Evolutionary conservation across 2,888 invertebrate species (phyloP).

Genomic region (Leucoma salicis): DNA sequence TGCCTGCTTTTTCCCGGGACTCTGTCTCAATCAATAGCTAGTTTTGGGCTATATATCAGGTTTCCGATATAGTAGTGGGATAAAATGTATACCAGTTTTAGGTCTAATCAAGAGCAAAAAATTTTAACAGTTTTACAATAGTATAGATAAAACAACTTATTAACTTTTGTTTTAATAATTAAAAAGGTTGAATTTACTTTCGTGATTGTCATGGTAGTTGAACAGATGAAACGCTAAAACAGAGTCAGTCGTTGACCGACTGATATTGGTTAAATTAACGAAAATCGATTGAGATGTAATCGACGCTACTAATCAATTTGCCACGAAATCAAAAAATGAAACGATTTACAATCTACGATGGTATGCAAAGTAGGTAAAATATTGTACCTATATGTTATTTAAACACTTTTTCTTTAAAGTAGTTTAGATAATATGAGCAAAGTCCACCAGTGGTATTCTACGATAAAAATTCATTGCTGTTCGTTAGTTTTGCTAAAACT

Average conservation of each 20-base stretch:
- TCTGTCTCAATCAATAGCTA: no score
- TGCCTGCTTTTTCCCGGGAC: no score
- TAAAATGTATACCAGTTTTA: not conserved
- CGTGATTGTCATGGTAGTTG: constrained; percentile 21
- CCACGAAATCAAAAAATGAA: not conserved
- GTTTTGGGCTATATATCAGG: no score
- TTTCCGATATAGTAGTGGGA: no score
- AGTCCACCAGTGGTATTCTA: no score
- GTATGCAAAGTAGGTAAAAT: no score
- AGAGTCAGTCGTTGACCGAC: constrained; percentile 27
- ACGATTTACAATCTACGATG: not conserved
- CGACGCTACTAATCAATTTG: constrained; percentile 21
- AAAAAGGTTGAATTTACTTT: constrained; percentile 29
- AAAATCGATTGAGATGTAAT: constrained; percentile 26
- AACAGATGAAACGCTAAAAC: constrained; percentile 22
- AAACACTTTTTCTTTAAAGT: no score
- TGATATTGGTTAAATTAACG: constrained; percentile 28
- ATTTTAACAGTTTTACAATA: not conserved
- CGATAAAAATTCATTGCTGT: no score
- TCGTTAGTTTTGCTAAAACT: no score
- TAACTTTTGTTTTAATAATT: constrained; percentile 16
- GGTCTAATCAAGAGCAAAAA: not conserved
- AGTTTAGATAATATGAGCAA: no score
- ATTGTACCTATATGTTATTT: no score
- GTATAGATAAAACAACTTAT: not conserved